Evolutionary conservation across 53 echinoderm and acorn worm species (phyloP).

Genomic region (Patiria pectinifera): DNA sequence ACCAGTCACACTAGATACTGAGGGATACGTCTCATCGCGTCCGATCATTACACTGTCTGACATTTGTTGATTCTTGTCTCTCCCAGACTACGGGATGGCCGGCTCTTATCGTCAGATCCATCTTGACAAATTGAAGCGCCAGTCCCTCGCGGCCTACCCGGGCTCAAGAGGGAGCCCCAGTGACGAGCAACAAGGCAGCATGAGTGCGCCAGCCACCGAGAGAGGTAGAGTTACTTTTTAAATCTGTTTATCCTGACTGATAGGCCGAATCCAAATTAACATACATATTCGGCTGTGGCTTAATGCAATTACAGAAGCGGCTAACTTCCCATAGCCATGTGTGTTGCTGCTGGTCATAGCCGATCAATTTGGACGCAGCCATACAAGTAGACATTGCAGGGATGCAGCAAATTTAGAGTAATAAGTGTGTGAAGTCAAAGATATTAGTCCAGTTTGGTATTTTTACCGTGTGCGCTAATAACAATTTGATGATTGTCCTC

Average conservation of each 20-base stretch:
- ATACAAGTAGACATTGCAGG: no score
- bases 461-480: no score
- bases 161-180: conserved; percentile 68
- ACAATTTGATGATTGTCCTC: no score
- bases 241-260: not conserved
- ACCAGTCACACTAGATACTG: not conserved
- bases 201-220: conserved; percentile 95
- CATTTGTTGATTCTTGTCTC: not conserved
- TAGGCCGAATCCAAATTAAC: no score
- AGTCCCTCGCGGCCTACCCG: conserved; percentile 73
- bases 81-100: conserved; percentile 49
- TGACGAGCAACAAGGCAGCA: conserved; percentile 76
- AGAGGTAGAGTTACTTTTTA: conserved; percentile 66
- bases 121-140: conserved; percentile 85
- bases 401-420: no score
- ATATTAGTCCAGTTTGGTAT: no score
- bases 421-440: no score
- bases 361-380: no score
- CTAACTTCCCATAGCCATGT: no score
- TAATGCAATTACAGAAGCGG: no score
- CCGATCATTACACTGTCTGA: not conserved
- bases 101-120: conserved; percentile 93
- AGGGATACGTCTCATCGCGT: not conserved
- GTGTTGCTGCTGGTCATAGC: no score
- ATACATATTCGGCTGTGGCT: no score